These are phyloP conservation scores for Sminthurinus signatus DNA, from an alignment of 1,140 invertebrate species.

Conservation along the genomic window DNA sequence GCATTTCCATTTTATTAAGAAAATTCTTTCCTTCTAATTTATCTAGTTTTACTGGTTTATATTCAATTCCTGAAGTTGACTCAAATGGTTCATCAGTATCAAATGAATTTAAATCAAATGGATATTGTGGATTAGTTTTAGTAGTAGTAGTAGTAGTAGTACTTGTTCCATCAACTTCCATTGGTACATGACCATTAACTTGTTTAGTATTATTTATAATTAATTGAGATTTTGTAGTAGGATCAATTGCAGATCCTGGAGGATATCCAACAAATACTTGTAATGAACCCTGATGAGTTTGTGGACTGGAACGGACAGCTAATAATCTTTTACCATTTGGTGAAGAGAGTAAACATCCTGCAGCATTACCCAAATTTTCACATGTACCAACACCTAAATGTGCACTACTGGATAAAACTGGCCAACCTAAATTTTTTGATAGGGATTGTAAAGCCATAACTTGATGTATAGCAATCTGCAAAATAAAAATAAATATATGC, in stretches of 20 bases:
- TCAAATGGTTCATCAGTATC: slow-evolving; percentile 28
- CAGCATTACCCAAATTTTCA: slow-evolving; percentile 83
- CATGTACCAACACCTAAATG: slow-evolving; percentile 81
- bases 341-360: slow-evolving; percentile 75
- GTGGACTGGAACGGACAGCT: slow-evolving; percentile 78
- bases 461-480: slow-evolving; percentile 41
- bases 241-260: slow-evolving; percentile 44
- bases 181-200: background rate
- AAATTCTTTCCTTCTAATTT: slow-evolving; percentile 97
- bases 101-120: background rate
- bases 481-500: slow-evolving; percentile 7
- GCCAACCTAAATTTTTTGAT: slow-evolving; percentile 90
- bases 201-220: too few relatives aligned
- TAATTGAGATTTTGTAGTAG: background rate
- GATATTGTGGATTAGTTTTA: too few relatives aligned
- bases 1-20: slow-evolving; percentile 90
- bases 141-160: too few relatives aligned
- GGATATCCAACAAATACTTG: slow-evolving; percentile 68
- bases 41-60: slow-evolving; percentile 84
- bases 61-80: slow-evolving; percentile 50
- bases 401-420: slow-evolving; percentile 75
- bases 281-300: slow-evolving; percentile 48
- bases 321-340: slow-evolving; percentile 77
- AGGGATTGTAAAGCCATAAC: slow-evolving; percentile 67
- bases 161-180: background rate